Percentiles rank a stretch among this genome's conserved stretches.
These are phyloP conservation scores for Anthrax anthrax DNA, from an alignment of 2,888 invertebrate genomes.

Conservation along the genomic window DNA sequence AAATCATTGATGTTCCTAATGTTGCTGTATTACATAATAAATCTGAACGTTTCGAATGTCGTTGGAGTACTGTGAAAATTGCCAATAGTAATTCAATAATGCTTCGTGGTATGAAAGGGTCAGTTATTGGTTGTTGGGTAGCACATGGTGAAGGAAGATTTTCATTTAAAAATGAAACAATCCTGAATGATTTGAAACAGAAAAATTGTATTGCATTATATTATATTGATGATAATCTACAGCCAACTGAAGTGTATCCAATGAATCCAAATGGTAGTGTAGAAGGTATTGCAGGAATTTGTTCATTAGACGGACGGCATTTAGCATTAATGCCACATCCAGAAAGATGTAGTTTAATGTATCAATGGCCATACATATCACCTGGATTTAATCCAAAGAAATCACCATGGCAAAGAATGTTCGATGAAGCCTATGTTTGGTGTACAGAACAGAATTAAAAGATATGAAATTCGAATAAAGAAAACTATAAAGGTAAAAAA, in stretches of 20 bases:
- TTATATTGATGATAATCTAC: constrained; percentile 69
- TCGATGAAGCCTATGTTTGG: constrained; percentile 78
- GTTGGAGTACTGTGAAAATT: constrained; percentile 64
- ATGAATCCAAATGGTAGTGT: constrained; percentile 88
- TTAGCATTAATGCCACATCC: constrained; percentile 99
- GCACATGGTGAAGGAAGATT: constrained; percentile 92
- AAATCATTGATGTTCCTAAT: constrained; percentile 36
- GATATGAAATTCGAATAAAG: background rate
- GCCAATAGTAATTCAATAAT: constrained; percentile 55
- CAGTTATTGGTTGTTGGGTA: constrained; percentile 89
- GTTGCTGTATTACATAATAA: constrained; percentile 69
- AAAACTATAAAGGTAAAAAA: background rate
- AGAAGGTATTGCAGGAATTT: constrained; percentile 76
- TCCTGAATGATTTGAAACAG: constrained; percentile 38
- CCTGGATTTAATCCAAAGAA: constrained; percentile 39
- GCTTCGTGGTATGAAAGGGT: constrained; percentile 76
- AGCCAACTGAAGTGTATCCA: constrained; percentile 70
- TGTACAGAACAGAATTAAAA: constrained; percentile 16
- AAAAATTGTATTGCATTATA: constrained; percentile 59
- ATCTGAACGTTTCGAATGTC: constrained; percentile 74
- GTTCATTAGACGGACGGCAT: constrained; percentile 83
- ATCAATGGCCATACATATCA: constrained; percentile 75
- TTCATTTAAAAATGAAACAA: constrained; percentile 38
- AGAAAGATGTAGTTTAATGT: constrained; percentile 76
- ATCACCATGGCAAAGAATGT: constrained; percentile 87